Evolutionary conservation across 2,113 vertebrate species (phyloP), one percentile per base, ranked within the genome.

Genomic region (Barnardius zonarius): DNA sequence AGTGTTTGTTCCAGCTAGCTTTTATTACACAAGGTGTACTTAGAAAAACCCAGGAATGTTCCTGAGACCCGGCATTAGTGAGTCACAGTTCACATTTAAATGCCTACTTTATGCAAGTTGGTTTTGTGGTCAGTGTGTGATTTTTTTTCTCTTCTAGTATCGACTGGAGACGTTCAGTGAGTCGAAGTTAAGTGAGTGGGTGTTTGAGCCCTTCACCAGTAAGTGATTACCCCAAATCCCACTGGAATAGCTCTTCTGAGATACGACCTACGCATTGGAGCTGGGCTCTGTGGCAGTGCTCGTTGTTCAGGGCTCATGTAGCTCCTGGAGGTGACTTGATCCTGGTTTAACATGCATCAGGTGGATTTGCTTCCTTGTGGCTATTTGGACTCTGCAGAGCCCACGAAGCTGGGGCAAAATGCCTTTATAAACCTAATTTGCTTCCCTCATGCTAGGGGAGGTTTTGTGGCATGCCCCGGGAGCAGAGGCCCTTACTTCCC

Each of bases 121-220:
- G 43, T 63, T 33, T 11, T 62, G 57, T 10, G 24, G 30, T 6
- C 5, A 57, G 6, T 4, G 7, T 1, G 2, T 66, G 63, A 62
- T 82, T 73, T 43, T 43, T 73, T 73, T 30, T 55, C 19, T 51
- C 82, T 73, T 93, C 37, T 66, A 99, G 98, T 99, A 99, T 86
- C 98, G 98, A 5, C 97, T 99, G 92, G 98, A 99, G 97, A 99
- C 98, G 25, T 99, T 98, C 95, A 98, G 98, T 0, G 98, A 99
- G 96, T 98, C 98, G 77, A 98, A 98, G 95, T 97, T 97, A 80
- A 98, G 98, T 9, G 90, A 98, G 90, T 98, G 98, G 98, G 97
- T 97, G 24, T 98, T 97, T 55, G 98, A 98, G 74, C 96, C 98
- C 31, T 98, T 97, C 86, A 97, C 95, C 24, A 95, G 98, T 98